phyloP scores from a whole-genome alignment of 1,140 invertebrate species.

The Cydia fagiglandana region DNA sequence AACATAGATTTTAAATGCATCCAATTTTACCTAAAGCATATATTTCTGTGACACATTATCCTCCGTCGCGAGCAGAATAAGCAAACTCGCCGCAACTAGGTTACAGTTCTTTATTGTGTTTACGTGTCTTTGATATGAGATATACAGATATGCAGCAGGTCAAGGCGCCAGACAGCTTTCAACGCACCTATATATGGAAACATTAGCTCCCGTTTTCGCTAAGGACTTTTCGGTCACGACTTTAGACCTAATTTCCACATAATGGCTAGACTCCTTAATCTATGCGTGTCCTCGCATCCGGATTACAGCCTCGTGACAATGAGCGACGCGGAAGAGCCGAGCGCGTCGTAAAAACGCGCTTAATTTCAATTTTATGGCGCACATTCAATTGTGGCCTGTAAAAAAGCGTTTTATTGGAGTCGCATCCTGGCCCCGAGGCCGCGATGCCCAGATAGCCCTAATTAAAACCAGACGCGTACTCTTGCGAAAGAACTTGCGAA shows the following conservation, averaged over 20 bases:
- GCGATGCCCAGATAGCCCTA: constrained; percentile 64
- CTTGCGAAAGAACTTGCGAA: constrained; percentile 60
- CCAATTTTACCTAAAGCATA: background rate
- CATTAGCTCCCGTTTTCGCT: constrained; percentile 64
- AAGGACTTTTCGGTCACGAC: constrained; percentile 59
- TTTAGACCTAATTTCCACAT: constrained; percentile 64
- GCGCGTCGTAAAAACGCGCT: constrained; percentile 70
- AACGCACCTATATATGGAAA: constrained; percentile 64
- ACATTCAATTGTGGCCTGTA: constrained; percentile 74
- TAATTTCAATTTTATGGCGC: constrained; percentile 75
- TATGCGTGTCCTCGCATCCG: constrained; percentile 56
- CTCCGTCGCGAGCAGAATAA: constrained; percentile 61
- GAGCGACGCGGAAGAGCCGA: constrained; percentile 66
- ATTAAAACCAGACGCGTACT: constrained; percentile 64
- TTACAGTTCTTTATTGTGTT: constrained; percentile 75
- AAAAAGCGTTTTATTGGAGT: constrained; percentile 75
- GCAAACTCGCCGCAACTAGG: constrained; percentile 65
- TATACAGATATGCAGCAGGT: constrained; percentile 65
- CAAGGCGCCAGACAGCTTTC: constrained; percentile 73
- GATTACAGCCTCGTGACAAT: constrained; percentile 44
- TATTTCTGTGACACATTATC: constrained; percentile 49
- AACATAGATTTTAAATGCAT: background rate
- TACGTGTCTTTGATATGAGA: constrained; percentile 75
- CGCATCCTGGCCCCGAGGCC: constrained; percentile 72
- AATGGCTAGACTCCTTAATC: constrained; percentile 66